Conservation (phyloP, 2,797 vertebrate species). For the Oreochromis mossambicus region DNA sequence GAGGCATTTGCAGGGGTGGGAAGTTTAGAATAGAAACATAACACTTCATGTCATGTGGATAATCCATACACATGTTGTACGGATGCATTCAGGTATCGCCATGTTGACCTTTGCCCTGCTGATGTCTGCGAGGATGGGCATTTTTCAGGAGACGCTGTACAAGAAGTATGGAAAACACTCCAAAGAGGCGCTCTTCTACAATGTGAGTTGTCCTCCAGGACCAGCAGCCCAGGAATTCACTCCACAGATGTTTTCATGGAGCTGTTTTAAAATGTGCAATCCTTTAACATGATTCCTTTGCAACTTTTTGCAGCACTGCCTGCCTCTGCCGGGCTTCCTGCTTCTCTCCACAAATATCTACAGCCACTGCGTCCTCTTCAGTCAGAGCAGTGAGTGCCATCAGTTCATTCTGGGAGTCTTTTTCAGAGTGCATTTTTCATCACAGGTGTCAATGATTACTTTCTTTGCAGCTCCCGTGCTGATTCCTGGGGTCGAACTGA, state of each 20-base stretch:
- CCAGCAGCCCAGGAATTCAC: background rate
- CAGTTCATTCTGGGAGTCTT: background rate
- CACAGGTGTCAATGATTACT: background rate
- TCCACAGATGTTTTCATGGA: background rate
- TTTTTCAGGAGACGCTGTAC: conserved; percentile 95
- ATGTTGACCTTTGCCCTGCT: conserved; percentile 94
- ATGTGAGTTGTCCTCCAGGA: conserved; percentile 73
- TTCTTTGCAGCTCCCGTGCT: conserved; percentile 77
- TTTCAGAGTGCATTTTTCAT: background rate
- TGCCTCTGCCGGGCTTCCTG: conserved; percentile 93
- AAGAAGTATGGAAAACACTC: conserved; percentile 90
- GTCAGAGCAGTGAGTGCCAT: conserved; percentile 83
- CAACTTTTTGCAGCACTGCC: conserved; percentile 78
- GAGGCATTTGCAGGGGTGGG: background rate
- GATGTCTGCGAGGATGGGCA: conserved; percentile 97
- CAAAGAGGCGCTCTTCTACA: conserved; percentile 95
- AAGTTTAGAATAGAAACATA: background rate
- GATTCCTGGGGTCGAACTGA: conserved; percentile 76
- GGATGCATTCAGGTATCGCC: conserved; percentile 78
- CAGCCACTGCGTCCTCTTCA: conserved; percentile 85
- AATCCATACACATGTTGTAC: background rate
- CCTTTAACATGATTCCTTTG: background rate
- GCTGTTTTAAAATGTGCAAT: background rate
- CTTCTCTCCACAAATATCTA: conserved; percentile 91
- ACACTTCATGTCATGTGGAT: background rate